A percentile compares a stretch with the other conserved stretches of the same genome.
Evolutionary conservation across 2,797 vertebrate genomes (phyloP).

Genomic region (Nasua narica): DNA sequence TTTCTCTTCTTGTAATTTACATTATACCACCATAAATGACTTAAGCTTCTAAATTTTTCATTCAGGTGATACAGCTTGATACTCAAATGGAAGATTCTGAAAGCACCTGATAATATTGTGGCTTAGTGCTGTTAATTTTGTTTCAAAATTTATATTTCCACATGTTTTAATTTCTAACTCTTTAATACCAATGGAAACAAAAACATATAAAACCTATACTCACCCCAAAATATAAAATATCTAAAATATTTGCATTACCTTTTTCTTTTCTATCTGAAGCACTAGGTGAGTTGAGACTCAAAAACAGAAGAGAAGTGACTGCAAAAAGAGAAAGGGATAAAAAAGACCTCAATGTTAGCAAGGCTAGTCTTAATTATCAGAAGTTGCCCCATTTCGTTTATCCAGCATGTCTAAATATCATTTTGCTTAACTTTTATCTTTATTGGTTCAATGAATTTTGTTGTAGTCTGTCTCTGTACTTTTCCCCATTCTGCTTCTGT

Average conservation of each 20-base stretch:
- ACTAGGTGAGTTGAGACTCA: background rate
- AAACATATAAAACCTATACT: background rate
- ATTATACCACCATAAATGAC: conserved; percentile 56
- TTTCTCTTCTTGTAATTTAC: conserved; percentile 69
- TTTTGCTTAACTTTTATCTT: background rate
- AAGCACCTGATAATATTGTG: background rate
- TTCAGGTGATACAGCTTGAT: conserved; percentile 48
- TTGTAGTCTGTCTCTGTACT: background rate
- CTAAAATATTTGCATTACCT: background rate
- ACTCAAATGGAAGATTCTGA: background rate
- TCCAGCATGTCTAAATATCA: background rate
- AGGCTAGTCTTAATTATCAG: background rate
- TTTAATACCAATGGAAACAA: background rate
- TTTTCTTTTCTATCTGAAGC: background rate
- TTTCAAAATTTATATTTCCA: background rate
- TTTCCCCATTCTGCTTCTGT: background rate
- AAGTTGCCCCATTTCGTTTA: background rate
- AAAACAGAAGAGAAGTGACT: background rate
- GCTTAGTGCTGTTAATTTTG: background rate
- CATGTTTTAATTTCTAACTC: conserved; percentile 16
- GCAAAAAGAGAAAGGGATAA: background rate
- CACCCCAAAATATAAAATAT: background rate
- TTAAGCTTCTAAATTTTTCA: conserved; percentile 58
- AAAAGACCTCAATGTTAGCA: background rate
- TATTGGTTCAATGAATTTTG: background rate